Percentiles rank a stretch among this genome's conserved stretches.
Conservation (phyloP, 1,140 invertebrate genomes). For the Andricus grossulariae region DNA sequence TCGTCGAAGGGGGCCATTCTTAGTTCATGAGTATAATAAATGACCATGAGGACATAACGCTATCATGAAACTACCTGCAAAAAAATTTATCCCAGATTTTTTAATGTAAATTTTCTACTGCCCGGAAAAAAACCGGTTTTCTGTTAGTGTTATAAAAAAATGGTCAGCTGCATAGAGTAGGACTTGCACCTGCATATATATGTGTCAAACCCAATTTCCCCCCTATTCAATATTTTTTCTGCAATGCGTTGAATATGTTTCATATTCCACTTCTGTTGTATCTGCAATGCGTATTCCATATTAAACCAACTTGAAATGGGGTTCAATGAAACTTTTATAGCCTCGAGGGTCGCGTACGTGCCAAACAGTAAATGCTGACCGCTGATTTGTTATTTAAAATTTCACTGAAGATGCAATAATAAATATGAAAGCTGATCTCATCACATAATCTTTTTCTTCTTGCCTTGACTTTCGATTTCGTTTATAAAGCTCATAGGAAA, state of each 20-base stretch:
- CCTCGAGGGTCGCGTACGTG: slow-evolving; percentile 13
- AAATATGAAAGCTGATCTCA: not conserved
- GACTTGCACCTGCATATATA: not conserved
- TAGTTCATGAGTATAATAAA: too few relatives aligned
- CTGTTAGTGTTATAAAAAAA: not conserved
- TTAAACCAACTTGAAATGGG: slow-evolving; percentile 17
- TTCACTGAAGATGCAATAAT: slow-evolving; percentile 3
- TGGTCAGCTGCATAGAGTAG: too few relatives aligned
- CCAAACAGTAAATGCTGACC: slow-evolving; percentile 1
- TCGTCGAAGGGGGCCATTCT: too few relatives aligned
- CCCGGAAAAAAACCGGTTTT: not conserved
- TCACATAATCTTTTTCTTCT: not conserved
- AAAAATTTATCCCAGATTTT: too few relatives aligned
- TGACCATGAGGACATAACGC: too few relatives aligned
- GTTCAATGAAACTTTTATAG: slow-evolving; percentile 30
- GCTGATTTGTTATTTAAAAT: slow-evolving; percentile 16
- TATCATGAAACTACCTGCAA: too few relatives aligned
- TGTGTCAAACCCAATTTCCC: not conserved
- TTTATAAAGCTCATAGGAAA: not conserved
- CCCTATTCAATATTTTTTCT: not conserved
- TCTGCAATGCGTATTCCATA: slow-evolving; percentile 31
- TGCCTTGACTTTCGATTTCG: not conserved
- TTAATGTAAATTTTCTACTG: too few relatives aligned
- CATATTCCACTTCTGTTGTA: slow-evolving; percentile 10
- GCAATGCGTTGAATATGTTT: not conserved